Evolutionary conservation across 2,797 vertebrate species (phyloP), one percentile per base, ranked within the genome.

Genomic region (Gephyroberyx darwinii): DNA sequence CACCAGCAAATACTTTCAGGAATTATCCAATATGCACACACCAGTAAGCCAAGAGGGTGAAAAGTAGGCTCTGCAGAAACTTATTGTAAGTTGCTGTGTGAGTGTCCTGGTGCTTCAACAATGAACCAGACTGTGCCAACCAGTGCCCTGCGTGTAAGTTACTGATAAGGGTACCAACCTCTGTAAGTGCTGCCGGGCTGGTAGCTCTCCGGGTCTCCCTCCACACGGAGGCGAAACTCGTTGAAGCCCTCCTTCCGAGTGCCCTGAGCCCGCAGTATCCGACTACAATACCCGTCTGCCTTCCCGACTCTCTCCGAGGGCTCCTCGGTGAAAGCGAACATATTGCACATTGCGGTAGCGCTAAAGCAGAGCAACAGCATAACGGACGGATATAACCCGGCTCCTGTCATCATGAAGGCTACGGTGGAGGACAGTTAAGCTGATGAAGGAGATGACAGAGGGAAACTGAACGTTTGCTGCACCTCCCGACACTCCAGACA

Each of bases 101-200:
- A 10, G n/a, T 37, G 30, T 35, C 6, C 12, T 14, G 9, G 31
- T 19, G 55, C 33, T 37, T 37, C 33, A 17, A 6, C 53, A 48
- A 39, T 41, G 41, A 47, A 41, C 26, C 63, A 57, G n/a, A 6
- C 0, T 0, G 64, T 72, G 73, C 64, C 76, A 80, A 69, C 16
- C 33, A 51, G 12, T 33, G 64, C 64, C 22, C 39, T 57, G 62
- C 60, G 81, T 78, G 69, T 63, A 72, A 67, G 65, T 51, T 26
- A 33, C 8, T 17, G 2, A 19, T 9, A 52, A 51, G 54, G 4
- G 19, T 19, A 85, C 95, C 90, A 88, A 99, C 98, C 98, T 91
- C 95, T 94, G 92, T 99, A 99, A 84, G 96, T 98, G 95, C 93
- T 96, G 10, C 95, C 96, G 1, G 98, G 96, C 84, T 97, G 97